Base-by-base conservation (phyloP, 2,888 invertebrate species). In the Lasioglossum vierecki region DNA sequence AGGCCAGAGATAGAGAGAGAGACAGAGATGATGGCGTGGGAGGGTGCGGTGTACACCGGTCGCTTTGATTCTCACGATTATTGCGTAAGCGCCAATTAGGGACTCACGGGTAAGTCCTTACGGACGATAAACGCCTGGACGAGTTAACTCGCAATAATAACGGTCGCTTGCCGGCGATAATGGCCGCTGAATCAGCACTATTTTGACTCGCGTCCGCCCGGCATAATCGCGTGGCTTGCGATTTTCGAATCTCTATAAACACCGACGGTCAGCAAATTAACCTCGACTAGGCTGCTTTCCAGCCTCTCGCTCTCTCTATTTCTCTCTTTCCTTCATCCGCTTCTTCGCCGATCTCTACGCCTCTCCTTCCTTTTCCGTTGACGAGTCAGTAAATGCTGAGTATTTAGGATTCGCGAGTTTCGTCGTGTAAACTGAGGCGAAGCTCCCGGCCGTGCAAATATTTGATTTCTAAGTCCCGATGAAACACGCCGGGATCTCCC, bases 351-450 rank as follows among this genome's bases (percentile, higher is more conserved):
- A n/a, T 39, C 39, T 68, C 63, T 49, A 30, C 30, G 39, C 39
- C 44, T 41, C 53, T 60, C 13, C 13, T 53, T 72, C 66, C 46
- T 75, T 73, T 78, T 72, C 75, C 80, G 83, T 76, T 88, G 85
- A 80, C 82, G 90, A 89, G 88, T 80, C 84, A 80, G 91, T 91
- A 91, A 91, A 91, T 86, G 91, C 91, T 90, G 91, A 91, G 91
- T 91, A 91, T 91, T 91, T 91, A 91, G 91, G 88, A 91, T 88
- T 87, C 91, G 84, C 89, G 89, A 91, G 90, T 91, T 91, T 87
- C 88, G 85, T 85, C 89, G 86, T 91, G 91, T 86, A 91, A 91
- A 90, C 89, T 82, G 88, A 90, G 85, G 86, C 88, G 88, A 88
- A 85, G 80, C 88, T 84, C 83, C 70, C 83, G 71, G 76, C 79